These are phyloP conservation scores for Thalassarche chlororhynchos DNA, from an alignment of 2,113 vertebrate species.

Conservation along the genomic window DNA sequence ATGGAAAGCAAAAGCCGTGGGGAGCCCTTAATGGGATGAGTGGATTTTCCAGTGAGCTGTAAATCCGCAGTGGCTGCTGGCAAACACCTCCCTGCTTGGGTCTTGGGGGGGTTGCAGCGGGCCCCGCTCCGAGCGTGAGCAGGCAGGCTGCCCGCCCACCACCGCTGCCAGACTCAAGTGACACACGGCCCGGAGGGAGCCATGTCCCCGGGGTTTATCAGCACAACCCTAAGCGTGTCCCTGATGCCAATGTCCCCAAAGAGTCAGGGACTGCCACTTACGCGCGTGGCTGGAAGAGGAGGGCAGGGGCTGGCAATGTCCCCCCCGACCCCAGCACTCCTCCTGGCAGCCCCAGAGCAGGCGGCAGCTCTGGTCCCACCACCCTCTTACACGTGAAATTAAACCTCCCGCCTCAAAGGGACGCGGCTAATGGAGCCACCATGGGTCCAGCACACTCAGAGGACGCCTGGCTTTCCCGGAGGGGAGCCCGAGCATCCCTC, in stretches of 20 bases:
- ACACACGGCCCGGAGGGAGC: fast-evolving
- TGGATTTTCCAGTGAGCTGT: conserved; percentile 52
- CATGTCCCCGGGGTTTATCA: neutral
- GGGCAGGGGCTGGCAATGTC: neutral
- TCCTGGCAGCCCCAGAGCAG: neutral
- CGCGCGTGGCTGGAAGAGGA: fast-evolving
- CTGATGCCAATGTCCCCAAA: neutral
- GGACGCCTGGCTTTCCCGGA: neutral
- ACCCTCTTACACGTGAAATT: neutral
- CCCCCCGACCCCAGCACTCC: fast-evolving
- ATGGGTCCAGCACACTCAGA: neutral
- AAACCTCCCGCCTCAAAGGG: neutral
- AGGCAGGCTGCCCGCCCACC: neutral
- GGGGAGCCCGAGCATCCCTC: neutral
- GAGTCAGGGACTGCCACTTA: neutral
- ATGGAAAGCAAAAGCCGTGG: conserved; percentile 25
- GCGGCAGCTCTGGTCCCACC: neutral
- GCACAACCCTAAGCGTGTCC: neutral
- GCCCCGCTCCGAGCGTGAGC: fast-evolving
- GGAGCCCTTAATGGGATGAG: conserved; percentile 61
- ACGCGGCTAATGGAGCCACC: neutral
- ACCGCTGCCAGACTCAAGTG: neutral
- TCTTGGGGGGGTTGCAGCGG: neutral
- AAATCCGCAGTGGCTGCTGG: neutral
- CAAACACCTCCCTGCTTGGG: neutral